A percentile compares a stretch with the other conserved stretches of the same genome.
phyloP scores from a whole-genome alignment of 2,888 invertebrate species.

The Parasteatoda lunata region DNA sequence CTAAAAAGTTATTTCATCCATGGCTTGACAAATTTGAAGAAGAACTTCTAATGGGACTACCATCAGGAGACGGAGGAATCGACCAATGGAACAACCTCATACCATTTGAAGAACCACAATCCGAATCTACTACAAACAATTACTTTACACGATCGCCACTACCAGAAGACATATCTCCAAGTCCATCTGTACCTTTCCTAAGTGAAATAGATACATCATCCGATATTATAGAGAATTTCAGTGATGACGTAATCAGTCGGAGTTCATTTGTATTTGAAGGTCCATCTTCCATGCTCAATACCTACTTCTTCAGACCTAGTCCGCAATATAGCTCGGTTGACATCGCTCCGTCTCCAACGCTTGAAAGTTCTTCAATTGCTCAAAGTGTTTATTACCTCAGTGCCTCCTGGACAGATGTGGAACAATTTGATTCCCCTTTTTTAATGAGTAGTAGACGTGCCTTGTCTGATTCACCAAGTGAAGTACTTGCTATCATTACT shows the following conservation, averaged over 20 bases:
- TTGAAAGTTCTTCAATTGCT: conserved; percentile 11
- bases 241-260: conserved; percentile 33
- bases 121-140: neutral
- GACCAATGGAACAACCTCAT: conserved; percentile 9
- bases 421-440: conserved; percentile 7
- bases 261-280: conserved; percentile 42
- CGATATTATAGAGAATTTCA: conserved; percentile 11
- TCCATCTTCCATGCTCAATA: conserved; percentile 65
- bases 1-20: conserved; percentile 11
- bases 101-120: neutral
- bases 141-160: conserved; percentile 34
- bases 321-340: neutral
- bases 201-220: conserved; percentile 38
- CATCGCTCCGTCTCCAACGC: conserved; percentile 26
- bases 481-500: conserved; percentile 50
- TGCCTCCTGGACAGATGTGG: conserved; percentile 24
- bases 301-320: conserved; percentile 56
- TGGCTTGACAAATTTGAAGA: conserved; percentile 34
- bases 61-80: conserved; percentile 50
- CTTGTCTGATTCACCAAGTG: conserved; percentile 29
- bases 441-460: conserved; percentile 37
- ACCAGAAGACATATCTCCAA: conserved; percentile 34
- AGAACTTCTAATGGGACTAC: conserved; percentile 28
- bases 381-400: conserved; percentile 11
- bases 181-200: conserved; percentile 13